Base-by-base conservation (phyloP, 1,140 invertebrate species). In the Aleiodes sp. region DNA sequence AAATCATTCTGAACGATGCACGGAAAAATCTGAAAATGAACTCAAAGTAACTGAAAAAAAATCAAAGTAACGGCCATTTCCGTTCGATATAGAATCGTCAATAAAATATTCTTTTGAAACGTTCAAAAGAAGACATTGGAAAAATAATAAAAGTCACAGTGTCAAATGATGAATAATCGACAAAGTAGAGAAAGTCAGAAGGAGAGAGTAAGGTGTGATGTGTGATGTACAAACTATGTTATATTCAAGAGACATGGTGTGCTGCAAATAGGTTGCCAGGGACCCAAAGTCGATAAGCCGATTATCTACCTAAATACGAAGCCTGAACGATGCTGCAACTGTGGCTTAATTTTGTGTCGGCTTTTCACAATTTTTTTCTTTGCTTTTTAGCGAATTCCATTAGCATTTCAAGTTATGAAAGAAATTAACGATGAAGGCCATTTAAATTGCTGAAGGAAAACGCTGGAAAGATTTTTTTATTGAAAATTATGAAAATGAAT, bases 221-320 rank as follows among this genome's bases (percentile, higher is more conserved):
- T 35, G 29, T 35, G 14, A 35, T 61, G 31, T 35, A 16, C 29
- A 62, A 31, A 60, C 19, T 21, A 7, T 31, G n/a, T 62, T 33
- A 56, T 65, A 56, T 63, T 56, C 72, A 69, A 60, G 63, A 70
- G 79, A 79, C 76, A 74, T 75, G 70, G 77, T 76, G 73, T 76
- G 75, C 70, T 79, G 77, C 76, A 79, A 82, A 80, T 81, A 78
- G 77, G 73, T 72, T 78, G 77, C 78, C 76, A 60, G 70, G 57
- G 76, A 74, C 78, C 70, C 76, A 74, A 75, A 71, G 79, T 77
- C 76, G 76, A 74, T 85, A 86, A 85, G 83, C 81, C 80, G 80
- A 86, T 85, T 85, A 85, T 81, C 78, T 77, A 81, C 80, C 83
- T 84, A 83, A 85, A 84, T 85, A 83, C 83, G 83, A 86, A 86